Percentiles rank a stretch among this genome's conserved stretches.
Evolutionary conservation across 2,797 vertebrate species (phyloP).

Genomic region (Cyprinodon diabolis): DNA sequence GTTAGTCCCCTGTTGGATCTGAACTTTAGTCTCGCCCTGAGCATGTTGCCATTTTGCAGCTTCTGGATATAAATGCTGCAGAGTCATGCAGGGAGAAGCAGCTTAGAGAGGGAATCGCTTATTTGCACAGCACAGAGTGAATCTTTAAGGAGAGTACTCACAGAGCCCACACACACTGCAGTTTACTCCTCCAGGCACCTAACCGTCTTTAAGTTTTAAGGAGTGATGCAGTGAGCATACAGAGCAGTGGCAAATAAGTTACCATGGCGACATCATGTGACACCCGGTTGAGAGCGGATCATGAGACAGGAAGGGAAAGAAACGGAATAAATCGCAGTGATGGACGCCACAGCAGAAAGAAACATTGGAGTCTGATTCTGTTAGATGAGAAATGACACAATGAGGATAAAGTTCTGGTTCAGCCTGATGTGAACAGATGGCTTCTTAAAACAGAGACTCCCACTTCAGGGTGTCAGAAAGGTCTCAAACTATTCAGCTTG

Average conservation of each 20-base stretch:
- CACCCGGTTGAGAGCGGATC: slow-evolving; percentile 34
- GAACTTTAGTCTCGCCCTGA: slow-evolving; percentile 39
- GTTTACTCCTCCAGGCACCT: slow-evolving; percentile 24
- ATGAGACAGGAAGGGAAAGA: slow-evolving; percentile 23
- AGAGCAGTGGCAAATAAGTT: slow-evolving; percentile 26
- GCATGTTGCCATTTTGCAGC: slow-evolving; percentile 37
- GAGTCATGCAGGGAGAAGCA: slow-evolving; percentile 21
- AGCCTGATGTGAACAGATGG: slow-evolving; percentile 45
- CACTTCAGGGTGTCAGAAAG: slow-evolving; percentile 33
- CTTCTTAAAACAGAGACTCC: slow-evolving; percentile 30
- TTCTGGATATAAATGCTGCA: slow-evolving; percentile 47
- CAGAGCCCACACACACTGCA: slow-evolving; percentile 17
- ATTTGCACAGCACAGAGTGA: slow-evolving; percentile 49
- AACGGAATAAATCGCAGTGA: slow-evolving; percentile 12
- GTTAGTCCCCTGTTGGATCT: slow-evolving; percentile 31
- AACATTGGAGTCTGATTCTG: slow-evolving; percentile 22
- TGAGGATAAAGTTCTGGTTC: slow-evolving; percentile 55
- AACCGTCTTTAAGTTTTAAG: slow-evolving; percentile 26
- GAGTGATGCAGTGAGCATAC: slow-evolving; percentile 9
- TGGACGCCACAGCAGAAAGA: slow-evolving; percentile 1
- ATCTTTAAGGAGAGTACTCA: slow-evolving; percentile 34
- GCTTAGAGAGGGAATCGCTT: slow-evolving; percentile 35
- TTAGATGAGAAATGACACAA: slow-evolving; percentile 61
- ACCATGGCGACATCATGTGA: slow-evolving; percentile 46
- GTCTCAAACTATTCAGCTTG: slow-evolving; percentile 26